Evolutionary conservation across 2,113 vertebrate genomes (phyloP).

Genomic region (Rhinogobius similis): DNA sequence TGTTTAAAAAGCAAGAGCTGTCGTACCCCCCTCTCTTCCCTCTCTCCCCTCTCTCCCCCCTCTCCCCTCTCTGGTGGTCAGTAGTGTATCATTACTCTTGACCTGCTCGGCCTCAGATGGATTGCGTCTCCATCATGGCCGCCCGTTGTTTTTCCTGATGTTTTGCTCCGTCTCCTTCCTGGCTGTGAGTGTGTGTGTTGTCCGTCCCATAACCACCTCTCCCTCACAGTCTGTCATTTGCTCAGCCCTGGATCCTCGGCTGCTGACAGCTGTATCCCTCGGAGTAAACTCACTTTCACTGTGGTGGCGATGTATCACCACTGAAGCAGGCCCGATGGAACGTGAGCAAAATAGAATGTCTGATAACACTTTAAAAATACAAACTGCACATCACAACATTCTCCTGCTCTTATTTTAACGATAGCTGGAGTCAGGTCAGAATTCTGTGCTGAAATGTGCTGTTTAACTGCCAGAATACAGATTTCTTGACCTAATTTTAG

Average conservation of each 20-base stretch:
- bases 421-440: too few relatives aligned
- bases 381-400: too few relatives aligned
- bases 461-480: too few relatives aligned
- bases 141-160: conserved; percentile 44
- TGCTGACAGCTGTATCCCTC: conserved; percentile 61
- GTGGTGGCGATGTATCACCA: too few relatives aligned
- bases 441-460: too few relatives aligned
- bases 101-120: conserved; percentile 71
- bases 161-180: conserved; percentile 34
- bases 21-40: conserved; percentile 17
- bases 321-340: too few relatives aligned
- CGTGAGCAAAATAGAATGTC: background rate
- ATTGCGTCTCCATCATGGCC: conserved; percentile 62
- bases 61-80: conserved; percentile 24
- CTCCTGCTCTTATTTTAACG: too few relatives aligned
- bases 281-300: conserved; percentile 69
- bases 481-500: too few relatives aligned
- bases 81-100: conserved; percentile 71
- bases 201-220: conserved; percentile 72
- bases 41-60: background rate
- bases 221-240: conserved; percentile 76
- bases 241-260: conserved; percentile 70
- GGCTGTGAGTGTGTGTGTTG: conserved; percentile 37
- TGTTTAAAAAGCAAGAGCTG: too few relatives aligned
- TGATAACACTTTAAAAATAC: too few relatives aligned